Evolutionary conservation across 2,797 vertebrate species (phyloP).

Genomic region (Podarcis siculus): DNA sequence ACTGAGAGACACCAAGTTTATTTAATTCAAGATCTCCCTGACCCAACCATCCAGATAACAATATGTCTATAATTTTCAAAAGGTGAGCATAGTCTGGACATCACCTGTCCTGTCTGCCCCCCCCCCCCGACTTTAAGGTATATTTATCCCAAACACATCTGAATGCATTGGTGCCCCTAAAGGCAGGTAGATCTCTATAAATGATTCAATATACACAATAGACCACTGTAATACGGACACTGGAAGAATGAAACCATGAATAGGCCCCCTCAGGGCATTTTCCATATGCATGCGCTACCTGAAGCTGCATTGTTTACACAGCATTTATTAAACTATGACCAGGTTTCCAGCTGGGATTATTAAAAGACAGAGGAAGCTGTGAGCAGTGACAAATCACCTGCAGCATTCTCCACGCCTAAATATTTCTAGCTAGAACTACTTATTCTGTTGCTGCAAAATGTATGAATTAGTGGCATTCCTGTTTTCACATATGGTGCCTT

Average conservation of each 20-base stretch:
- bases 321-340: neutral
- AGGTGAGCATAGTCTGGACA: neutral
- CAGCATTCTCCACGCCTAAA: conserved; percentile 8
- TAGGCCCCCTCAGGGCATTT: neutral
- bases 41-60: neutral
- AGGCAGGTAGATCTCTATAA: neutral
- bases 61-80: neutral
- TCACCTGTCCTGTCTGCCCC: too few relatives aligned
- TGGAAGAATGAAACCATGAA: neutral
- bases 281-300: neutral
- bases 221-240: neutral
- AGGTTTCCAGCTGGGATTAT: accelerated
- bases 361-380: neutral
- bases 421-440: conserved; percentile 1
- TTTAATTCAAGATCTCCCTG: neutral
- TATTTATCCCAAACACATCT: neutral
- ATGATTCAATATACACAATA: neutral
- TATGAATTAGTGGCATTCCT: neutral
- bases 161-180: neutral
- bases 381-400: neutral
- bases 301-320: neutral
- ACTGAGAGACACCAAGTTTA: neutral
- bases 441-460: neutral
- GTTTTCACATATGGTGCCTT: neutral
- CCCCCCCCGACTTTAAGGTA: neutral